phyloP scores from a whole-genome alignment of 2,888 invertebrate genomes.

The Omphaloscelis lunosa region DNA sequence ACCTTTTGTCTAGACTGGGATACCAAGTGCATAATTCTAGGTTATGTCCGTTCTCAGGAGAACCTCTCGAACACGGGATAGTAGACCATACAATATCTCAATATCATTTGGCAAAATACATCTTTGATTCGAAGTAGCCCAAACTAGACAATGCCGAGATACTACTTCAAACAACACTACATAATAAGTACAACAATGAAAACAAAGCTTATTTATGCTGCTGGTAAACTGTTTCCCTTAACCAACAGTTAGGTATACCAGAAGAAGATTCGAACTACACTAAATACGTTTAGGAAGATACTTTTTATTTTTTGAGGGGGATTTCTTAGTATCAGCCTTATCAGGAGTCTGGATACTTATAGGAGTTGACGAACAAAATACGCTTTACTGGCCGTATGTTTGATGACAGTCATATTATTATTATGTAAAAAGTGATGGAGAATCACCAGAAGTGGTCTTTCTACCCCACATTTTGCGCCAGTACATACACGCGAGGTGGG shows the following conservation, averaged over 20 bases:
- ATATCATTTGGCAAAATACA: too few relatives aligned
- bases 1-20: constrained; percentile 1
- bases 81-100: background rate
- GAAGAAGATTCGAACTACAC: too few relatives aligned
- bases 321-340: too few relatives aligned
- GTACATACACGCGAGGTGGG: constrained; percentile 25
- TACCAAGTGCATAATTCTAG: background rate
- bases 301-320: background rate
- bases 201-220: too few relatives aligned
- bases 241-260: too few relatives aligned
- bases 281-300: background rate
- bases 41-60: too few relatives aligned
- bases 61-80: background rate
- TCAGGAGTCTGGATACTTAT: background rate
- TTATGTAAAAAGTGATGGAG: background rate
- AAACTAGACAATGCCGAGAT: too few relatives aligned
- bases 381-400: background rate
- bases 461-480: background rate
- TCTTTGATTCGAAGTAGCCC: too few relatives aligned
- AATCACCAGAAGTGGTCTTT: background rate
- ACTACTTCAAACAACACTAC: too few relatives aligned
- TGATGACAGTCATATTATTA: background rate
- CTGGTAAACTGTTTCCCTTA: too few relatives aligned
- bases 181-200: too few relatives aligned
- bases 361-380: background rate